Evolutionary conservation across 2,113 vertebrate species (phyloP).

Genomic region (Romanogobio albipinnatus): DNA sequence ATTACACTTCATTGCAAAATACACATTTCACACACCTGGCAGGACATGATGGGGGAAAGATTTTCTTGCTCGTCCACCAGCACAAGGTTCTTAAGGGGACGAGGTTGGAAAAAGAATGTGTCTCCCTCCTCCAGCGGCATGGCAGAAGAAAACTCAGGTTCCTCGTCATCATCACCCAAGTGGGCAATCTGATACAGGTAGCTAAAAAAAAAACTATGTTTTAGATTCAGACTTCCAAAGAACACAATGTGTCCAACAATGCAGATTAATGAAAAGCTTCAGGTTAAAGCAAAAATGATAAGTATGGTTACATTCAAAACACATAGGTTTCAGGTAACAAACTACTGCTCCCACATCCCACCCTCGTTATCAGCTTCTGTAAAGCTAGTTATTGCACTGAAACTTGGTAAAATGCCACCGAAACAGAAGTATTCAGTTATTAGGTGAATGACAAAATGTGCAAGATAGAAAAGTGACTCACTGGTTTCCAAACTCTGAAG

Average conservation of each 20-base stretch:
- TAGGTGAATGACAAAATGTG: neutral
- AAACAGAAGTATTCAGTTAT: neutral
- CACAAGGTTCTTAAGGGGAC: slow-evolving; percentile 95
- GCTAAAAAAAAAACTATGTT: slow-evolving; percentile 20
- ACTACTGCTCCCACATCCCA: slow-evolving; percentile 3
- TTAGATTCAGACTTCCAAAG: neutral
- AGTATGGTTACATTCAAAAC: neutral
- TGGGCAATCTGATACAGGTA: slow-evolving; percentile 99
- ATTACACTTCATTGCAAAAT: neutral
- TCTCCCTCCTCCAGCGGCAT: slow-evolving; percentile 99
- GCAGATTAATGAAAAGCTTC: neutral
- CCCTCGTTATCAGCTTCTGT: too few species aligned
- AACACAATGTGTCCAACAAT: neutral
- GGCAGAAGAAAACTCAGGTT: slow-evolving; percentile 97
- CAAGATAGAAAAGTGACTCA: slow-evolving; percentile 74
- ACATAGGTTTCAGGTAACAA: neutral
- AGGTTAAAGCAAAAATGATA: neutral
- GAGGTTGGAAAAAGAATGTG: slow-evolving; percentile 97
- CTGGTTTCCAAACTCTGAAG: slow-evolving; percentile 99
- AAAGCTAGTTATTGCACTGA: neutral
- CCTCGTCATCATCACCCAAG: slow-evolving; percentile 95
- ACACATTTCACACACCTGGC: slow-evolving; percentile 79
- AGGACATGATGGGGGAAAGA: slow-evolving; percentile 95
- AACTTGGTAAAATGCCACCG: neutral
- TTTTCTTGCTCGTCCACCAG: slow-evolving; percentile 95